phyloP scores from a whole-genome alignment of 2,113 vertebrate species.

The Elgaria multicarinata region DNA sequence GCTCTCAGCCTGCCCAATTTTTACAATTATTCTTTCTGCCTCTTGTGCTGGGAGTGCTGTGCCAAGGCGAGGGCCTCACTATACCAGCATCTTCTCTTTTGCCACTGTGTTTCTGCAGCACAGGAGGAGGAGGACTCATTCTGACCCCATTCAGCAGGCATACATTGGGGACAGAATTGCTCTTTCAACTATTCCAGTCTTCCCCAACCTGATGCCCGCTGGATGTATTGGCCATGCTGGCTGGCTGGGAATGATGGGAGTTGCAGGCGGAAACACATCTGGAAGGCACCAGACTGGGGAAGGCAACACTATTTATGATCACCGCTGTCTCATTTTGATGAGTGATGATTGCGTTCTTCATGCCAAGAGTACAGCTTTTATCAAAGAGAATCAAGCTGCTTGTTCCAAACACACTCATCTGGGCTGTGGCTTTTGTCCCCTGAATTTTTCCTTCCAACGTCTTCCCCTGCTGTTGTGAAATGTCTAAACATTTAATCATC shows the following conservation, averaged over 20 bases:
- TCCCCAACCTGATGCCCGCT: too few relatives aligned
- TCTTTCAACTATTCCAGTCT: too few relatives aligned
- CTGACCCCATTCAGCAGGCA: neutral
- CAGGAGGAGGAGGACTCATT: neutral
- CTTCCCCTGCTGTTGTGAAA: conserved; percentile 19
- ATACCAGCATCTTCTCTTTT: neutral
- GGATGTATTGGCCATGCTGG: too few relatives aligned
- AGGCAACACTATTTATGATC: neutral
- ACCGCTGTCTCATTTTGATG: neutral
- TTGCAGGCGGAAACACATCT: too few relatives aligned
- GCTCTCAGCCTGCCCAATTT: neutral
- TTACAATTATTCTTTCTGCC: too few relatives aligned
- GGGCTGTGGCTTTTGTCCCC: neutral
- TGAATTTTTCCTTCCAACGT: neutral
- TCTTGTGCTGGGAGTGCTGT: neutral
- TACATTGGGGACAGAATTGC: neutral
- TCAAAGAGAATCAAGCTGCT: neutral
- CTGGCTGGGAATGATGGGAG: too few relatives aligned
- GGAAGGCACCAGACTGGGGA: too few relatives aligned
- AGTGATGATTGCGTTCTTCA: neutral
- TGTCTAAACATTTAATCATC: conserved; percentile 23
- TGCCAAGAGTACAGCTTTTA: neutral
- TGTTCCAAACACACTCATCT: neutral
- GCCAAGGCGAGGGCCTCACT: neutral
- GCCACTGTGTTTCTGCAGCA: neutral